These are phyloP conservation scores for Lamellibrachia columna DNA, from an alignment of 2,888 invertebrate species.

Conservation along the genomic window DNA sequence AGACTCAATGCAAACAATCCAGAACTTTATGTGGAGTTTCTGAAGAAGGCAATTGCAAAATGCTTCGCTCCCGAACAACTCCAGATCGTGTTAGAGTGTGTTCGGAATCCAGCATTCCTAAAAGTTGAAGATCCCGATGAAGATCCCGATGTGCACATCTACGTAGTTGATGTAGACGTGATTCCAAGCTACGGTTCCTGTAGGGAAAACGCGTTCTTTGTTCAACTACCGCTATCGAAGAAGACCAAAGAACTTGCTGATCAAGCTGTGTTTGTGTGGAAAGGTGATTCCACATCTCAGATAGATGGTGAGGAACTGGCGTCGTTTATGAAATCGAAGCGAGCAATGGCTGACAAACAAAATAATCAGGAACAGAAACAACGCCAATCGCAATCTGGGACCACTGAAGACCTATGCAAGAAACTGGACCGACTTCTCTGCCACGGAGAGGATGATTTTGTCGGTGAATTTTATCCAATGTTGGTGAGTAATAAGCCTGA, in stretches of 20 bases:
- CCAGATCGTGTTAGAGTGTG: conserved; percentile 35
- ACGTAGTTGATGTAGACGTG: conserved; percentile 33
- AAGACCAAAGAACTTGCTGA: conserved; percentile 13
- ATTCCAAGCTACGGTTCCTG: conserved; percentile 22
- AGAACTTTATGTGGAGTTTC: conserved; percentile 25
- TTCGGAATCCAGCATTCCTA: conserved; percentile 35
- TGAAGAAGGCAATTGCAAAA: conserved; percentile 30
- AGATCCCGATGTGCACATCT: not conserved
- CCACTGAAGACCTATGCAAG: not conserved
- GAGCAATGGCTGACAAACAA: not conserved
- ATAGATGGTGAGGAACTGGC: not conserved
- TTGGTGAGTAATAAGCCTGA: conserved; percentile 24
- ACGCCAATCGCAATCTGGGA: not conserved
- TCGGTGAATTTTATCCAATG: conserved; percentile 21
- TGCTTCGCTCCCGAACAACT: conserved; percentile 36
- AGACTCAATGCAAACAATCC: conserved; percentile 16
- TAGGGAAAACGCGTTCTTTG: conserved; percentile 25
- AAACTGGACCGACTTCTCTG: conserved; percentile 24
- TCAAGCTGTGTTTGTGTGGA: not conserved
- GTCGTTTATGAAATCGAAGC: not conserved
- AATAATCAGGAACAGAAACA: conserved; percentile 21
- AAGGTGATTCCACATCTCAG: not conserved
- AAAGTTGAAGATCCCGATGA: conserved; percentile 27
- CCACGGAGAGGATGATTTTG: conserved; percentile 20
- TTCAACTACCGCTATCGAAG: conserved; percentile 17